Evolutionary conservation across 2,888 invertebrate genomes (phyloP).

Genomic region (Panopea generosa): DNA sequence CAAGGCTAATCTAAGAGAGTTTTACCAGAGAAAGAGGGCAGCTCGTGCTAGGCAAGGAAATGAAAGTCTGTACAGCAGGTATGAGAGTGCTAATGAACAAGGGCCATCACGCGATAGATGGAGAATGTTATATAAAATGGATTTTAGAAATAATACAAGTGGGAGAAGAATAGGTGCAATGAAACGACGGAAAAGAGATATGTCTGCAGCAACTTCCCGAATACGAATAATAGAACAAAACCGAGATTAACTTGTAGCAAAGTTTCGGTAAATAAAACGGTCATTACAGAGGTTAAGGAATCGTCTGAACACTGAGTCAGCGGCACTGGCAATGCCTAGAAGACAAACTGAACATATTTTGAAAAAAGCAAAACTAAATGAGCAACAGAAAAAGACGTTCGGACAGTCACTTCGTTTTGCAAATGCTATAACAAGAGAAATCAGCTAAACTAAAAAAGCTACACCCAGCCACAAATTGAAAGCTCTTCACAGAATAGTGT

Average conservation of each 20-base stretch:
- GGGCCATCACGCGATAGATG: too few relatives aligned
- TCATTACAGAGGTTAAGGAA: constrained; percentile 16
- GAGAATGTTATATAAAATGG: constrained; percentile 19
- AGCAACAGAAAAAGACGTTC: constrained; percentile 9
- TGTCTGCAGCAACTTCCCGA: constrained; percentile 18
- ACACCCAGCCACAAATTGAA: too few relatives aligned
- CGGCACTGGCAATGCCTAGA: constrained; percentile 1
- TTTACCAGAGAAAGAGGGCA: too few relatives aligned
- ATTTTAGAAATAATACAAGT: constrained; percentile 7
- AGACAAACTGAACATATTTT: constrained; percentile 20
- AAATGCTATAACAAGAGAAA: too few relatives aligned
- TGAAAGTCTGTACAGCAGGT: too few relatives aligned
- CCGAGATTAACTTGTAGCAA: constrained; percentile 18
- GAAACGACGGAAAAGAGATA: constrained; percentile 30
- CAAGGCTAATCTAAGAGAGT: too few relatives aligned
- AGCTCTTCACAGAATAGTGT: too few relatives aligned
- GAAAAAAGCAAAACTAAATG: constrained; percentile 13
- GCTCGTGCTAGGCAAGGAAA: too few relatives aligned
- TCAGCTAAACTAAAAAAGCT: too few relatives aligned
- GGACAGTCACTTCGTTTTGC: constrained; percentile 3
- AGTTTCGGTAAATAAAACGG: constrained; percentile 18
- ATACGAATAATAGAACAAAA: constrained; percentile 32
- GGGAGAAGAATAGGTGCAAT: constrained; percentile 24
- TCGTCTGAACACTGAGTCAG: background rate
- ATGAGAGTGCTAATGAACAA: too few relatives aligned